Evolutionary conservation across 2,888 invertebrate species (phyloP).

Genomic region (Caenorhabditis auriculariae): DNA sequence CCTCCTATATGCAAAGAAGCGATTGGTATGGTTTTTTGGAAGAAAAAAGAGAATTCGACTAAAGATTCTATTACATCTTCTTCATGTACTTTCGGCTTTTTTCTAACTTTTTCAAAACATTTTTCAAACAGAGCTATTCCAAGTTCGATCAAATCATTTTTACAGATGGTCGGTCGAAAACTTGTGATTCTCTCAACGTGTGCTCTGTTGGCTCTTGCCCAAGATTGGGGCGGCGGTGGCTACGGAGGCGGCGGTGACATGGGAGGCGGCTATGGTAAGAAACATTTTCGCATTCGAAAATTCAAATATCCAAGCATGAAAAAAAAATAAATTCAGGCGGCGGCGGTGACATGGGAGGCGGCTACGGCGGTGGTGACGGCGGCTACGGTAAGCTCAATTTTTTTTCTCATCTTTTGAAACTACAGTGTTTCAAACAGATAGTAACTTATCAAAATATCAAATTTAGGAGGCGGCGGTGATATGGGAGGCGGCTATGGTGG

Average conservation of each 20-base stretch:
- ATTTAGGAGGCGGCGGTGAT: slow-evolving; percentile 21
- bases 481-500: slow-evolving; percentile 33
- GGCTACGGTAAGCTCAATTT: slow-evolving; percentile 20
- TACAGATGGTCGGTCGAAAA: neutral
- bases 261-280: slow-evolving; percentile 13
- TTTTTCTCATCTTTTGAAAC: neutral
- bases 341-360: slow-evolving; percentile 35
- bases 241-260: slow-evolving; percentile 14
- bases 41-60: neutral
- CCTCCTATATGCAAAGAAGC: too few species aligned
- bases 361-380: slow-evolving; percentile 21
- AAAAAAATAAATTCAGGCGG: slow-evolving; percentile 13
- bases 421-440: too few species aligned
- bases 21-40: too few species aligned
- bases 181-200: slow-evolving; percentile 32
- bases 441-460: neutral
- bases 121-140: neutral
- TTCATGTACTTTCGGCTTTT: slow-evolving; percentile 3
- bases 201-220: slow-evolving; percentile 38
- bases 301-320: neutral
- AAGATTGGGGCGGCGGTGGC: slow-evolving; percentile 51
- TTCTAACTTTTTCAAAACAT: neutral
- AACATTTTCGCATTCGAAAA: neutral
- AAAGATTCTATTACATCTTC: slow-evolving; percentile 6
- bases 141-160: too few species aligned